Evolutionary conservation across 1,140 invertebrate genomes (phyloP).

Genomic region (Zaprionus ghesquierei): DNA sequence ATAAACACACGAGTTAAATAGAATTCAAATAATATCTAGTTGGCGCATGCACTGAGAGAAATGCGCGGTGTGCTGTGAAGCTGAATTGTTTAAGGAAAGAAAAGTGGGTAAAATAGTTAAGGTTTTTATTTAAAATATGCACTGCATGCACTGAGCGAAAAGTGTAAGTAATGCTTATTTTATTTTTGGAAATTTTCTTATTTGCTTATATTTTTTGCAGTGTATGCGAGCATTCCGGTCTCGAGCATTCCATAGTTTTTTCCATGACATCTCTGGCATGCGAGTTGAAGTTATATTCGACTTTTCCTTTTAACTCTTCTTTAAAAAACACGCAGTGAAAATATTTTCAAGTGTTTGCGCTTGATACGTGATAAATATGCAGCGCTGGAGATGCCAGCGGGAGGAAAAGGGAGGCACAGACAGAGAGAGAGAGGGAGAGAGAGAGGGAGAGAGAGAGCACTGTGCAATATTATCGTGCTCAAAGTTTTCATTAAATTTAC

Average conservation of each 20-base stretch:
- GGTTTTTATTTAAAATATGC: neutral
- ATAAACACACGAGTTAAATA: neutral
- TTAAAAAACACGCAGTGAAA: neutral
- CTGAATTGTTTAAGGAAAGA: no score
- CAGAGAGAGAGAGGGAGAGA: neutral
- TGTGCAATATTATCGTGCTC: neutral
- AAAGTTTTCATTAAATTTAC: conserved; percentile 2
- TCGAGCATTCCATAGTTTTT: no score
- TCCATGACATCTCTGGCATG: neutral
- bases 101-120: neutral
- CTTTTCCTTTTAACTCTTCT: neutral
- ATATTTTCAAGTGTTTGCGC: neutral
- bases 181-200: no score
- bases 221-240: no score
- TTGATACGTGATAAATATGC: neutral
- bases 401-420: neutral
- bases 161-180: neutral
- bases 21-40: neutral
- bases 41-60: neutral
- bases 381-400: neutral
- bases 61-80: neutral
- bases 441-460: no score
- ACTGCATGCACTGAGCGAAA: neutral
- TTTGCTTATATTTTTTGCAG: no score
- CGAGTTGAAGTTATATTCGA: neutral